Evolutionary conservation across 1,140 invertebrate genomes (phyloP).

Genomic region (Hermetia illucens): DNA sequence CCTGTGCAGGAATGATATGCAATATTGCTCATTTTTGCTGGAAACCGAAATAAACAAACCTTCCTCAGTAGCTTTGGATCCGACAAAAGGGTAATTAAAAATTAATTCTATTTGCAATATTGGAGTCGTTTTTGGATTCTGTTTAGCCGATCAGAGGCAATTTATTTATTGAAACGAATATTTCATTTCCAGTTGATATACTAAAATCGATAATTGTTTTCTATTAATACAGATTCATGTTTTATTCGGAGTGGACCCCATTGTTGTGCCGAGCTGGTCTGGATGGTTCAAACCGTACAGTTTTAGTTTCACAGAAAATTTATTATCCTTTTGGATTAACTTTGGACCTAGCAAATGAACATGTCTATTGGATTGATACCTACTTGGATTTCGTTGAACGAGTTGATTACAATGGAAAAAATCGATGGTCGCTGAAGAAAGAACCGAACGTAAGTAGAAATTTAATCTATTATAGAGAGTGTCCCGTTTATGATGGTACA

Average conservation of each 20-base stretch:
- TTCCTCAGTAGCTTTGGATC: constrained; percentile 67
- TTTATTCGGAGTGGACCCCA: constrained; percentile 64
- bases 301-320: constrained; percentile 44
- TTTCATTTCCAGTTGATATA: constrained; percentile 4
- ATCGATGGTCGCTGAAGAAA: constrained; percentile 47
- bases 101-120: constrained; percentile 1
- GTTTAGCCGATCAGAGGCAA: not conserved
- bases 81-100: constrained; percentile 45
- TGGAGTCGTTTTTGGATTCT: not conserved
- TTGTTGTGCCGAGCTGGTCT: constrained; percentile 45
- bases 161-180: not conserved
- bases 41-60: constrained; percentile 55
- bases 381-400: constrained; percentile 60
- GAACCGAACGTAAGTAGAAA: constrained; percentile 36
- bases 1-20: constrained; percentile 47
- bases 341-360: constrained; percentile 53
- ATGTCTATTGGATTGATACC: constrained; percentile 67
- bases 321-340: constrained; percentile 58
- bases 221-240: constrained; percentile 43
- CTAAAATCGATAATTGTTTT: constrained; percentile 5
- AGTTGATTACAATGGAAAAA: constrained; percentile 51
- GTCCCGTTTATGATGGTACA: too few species aligned
- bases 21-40: constrained; percentile 48
- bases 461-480: constrained; percentile 37
- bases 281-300: constrained; percentile 39